phyloP scores from a whole-genome alignment of 1,140 invertebrate species.

The Chionoecetes opilio region DNA sequence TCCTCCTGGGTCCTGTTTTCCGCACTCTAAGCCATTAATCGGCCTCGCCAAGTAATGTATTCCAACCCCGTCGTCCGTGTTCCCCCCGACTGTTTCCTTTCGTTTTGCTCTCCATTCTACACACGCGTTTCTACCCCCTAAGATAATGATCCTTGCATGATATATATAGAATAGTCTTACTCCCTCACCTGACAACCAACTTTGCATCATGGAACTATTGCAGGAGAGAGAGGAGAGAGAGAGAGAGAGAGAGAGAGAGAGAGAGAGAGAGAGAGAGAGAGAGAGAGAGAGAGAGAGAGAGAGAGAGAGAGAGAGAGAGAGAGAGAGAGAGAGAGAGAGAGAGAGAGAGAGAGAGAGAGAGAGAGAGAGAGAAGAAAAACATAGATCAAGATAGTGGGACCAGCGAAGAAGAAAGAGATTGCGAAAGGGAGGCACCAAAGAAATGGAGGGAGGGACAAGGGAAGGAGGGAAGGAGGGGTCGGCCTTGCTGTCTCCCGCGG shows the following conservation, averaged over 20 bases:
- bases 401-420: not conserved
- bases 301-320: constrained; percentile 41
- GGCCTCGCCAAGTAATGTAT: constrained; percentile 1
- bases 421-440: not conserved
- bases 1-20: not conserved
- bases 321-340: constrained; percentile 55
- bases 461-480: not conserved
- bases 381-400: not conserved
- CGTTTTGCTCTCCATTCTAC: not conserved
- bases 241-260: not conserved
- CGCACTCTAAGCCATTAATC: constrained; percentile 10
- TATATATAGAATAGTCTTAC: not conserved
- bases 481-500: not conserved
- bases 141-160: not conserved
- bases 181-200: not conserved
- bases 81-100: constrained; percentile 2
- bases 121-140: not conserved
- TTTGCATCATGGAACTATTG: too few relatives aligned
- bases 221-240: not conserved
- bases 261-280: not conserved
- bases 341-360: constrained; percentile 50
- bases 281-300: not conserved
- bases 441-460: not conserved
- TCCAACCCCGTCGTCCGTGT: not conserved
- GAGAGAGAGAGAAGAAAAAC: not conserved